phyloP scores from a whole-genome alignment of 1,140 invertebrate genomes.

The Panagrolaimus sp. region DNA sequence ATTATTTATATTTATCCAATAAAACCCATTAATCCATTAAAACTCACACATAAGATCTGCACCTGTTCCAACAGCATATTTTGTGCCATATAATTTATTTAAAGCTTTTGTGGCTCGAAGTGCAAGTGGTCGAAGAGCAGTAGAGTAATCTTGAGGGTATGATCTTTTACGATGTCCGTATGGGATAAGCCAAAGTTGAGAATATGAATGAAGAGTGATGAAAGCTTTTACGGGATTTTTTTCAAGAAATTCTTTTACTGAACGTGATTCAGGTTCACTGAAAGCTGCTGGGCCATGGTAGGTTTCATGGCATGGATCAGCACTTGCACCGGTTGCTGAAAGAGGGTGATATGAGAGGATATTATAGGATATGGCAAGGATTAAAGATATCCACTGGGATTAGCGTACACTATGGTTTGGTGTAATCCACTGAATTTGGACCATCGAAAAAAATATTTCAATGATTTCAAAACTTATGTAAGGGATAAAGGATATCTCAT shows the following conservation, averaged over 20 bases:
- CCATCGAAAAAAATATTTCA: too few species aligned
- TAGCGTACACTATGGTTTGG: too few species aligned
- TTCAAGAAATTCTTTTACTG: slow-evolving; percentile 60
- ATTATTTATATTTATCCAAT: too few species aligned
- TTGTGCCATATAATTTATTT: slow-evolving; percentile 53
- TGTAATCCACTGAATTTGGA: too few species aligned
- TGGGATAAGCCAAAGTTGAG: slow-evolving; percentile 58
- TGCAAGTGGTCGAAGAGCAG: slow-evolving; percentile 45
- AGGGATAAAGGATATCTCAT: too few species aligned
- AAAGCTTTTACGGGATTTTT: slow-evolving; percentile 48
- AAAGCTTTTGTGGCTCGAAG: slow-evolving; percentile 50
- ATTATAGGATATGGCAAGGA: too few species aligned
- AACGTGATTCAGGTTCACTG: slow-evolving; percentile 79
- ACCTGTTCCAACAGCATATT: slow-evolving; percentile 55
- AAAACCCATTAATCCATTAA: neutral
- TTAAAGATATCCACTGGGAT: too few species aligned
- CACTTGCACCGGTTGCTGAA: slow-evolving; percentile 33
- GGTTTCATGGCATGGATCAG: slow-evolving; percentile 73
- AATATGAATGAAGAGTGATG: slow-evolving; percentile 59
- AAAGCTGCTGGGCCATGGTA: slow-evolving; percentile 80
- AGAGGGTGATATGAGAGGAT: too few species aligned
- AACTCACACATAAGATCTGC: slow-evolving; percentile 54
- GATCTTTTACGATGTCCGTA: slow-evolving; percentile 51
- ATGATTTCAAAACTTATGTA: too few species aligned
- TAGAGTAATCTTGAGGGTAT: slow-evolving; percentile 53